phyloP scores from a whole-genome alignment of 2,113 vertebrate species.

The Actenoides hombroni region DNA sequence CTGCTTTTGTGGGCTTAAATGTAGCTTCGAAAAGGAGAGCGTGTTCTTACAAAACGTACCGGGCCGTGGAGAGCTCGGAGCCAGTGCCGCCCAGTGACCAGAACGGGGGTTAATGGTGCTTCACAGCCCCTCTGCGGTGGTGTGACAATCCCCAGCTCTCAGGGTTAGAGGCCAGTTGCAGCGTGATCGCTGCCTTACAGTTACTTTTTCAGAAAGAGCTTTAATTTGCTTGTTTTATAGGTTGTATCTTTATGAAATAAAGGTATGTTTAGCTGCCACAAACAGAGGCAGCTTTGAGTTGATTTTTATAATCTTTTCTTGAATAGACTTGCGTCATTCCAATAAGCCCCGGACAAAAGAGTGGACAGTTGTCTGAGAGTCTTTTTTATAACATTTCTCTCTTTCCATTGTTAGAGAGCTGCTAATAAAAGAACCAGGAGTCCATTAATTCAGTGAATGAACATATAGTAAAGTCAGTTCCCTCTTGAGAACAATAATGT shows the following conservation, averaged over 20 bases:
- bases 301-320: constrained; percentile 81
- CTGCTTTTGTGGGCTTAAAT: not conserved
- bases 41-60: rapidly evolving
- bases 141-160: not conserved
- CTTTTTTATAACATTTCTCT: constrained; percentile 75
- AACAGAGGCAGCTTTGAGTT: constrained; percentile 73
- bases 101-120: not conserved
- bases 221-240: constrained; percentile 60
- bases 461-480: constrained; percentile 84
- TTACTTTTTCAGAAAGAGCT: constrained; percentile 20
- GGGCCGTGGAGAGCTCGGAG: not conserved
- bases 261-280: constrained; percentile 74
- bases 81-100: not conserved
- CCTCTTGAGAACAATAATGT: constrained; percentile 85
- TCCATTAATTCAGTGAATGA: constrained; percentile 93
- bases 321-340: constrained; percentile 75
- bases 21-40: not conserved
- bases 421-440: constrained; percentile 83
- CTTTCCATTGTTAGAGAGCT: constrained; percentile 69
- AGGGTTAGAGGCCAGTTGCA: not conserved
- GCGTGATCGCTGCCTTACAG: not conserved
- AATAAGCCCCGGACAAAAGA: constrained; percentile 76
- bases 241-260: constrained; percentile 76
- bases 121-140: rapidly evolving
- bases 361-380: constrained; percentile 78